Percentiles rank a stretch among this genome's conserved stretches.
Conservation (phyloP, 2,113 vertebrate species). For the Pluvialis apricaria region DNA sequence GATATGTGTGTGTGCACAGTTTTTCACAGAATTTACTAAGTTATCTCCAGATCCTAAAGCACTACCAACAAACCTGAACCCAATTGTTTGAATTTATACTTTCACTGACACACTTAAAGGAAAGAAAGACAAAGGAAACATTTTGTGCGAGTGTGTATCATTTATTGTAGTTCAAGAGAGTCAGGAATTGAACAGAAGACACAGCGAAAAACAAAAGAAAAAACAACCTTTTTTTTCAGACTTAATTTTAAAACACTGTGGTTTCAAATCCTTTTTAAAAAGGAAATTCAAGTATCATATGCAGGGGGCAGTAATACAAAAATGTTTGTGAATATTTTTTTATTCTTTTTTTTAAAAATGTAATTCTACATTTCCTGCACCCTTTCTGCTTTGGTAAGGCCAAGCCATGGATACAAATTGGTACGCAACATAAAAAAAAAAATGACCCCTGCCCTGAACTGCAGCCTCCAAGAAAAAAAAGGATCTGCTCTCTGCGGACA, state of each 20-base stretch:
- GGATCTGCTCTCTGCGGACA: conserved; percentile 11
- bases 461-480: conserved; percentile 46
- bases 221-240: conserved; percentile 53
- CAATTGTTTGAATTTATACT: not conserved
- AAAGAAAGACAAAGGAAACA: conserved; percentile 19
- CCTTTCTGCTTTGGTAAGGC: conserved; percentile 80
- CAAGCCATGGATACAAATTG: conserved; percentile 74
- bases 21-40: not conserved
- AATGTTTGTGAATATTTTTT: conserved; percentile 41
- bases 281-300: conserved; percentile 78
- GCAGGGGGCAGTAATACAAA: conserved; percentile 76
- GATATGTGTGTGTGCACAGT: not conserved
- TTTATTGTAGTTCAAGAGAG: conserved; percentile 95
- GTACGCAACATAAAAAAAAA: conserved; percentile 47
- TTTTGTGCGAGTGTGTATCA: conserved; percentile 80
- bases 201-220: conserved; percentile 64
- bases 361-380: conserved; percentile 66
- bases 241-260: conserved; percentile 78
- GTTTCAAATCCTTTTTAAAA: conserved; percentile 78
- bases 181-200: conserved; percentile 82
- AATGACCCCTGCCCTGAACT: conserved; percentile 57
- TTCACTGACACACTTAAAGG: not conserved
- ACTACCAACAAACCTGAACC: not conserved
- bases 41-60: not conserved
- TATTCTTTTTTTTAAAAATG: conserved; percentile 48